Evolutionary conservation across 2,888 invertebrate genomes (phyloP).

Genomic region (Brachyptera risi): DNA sequence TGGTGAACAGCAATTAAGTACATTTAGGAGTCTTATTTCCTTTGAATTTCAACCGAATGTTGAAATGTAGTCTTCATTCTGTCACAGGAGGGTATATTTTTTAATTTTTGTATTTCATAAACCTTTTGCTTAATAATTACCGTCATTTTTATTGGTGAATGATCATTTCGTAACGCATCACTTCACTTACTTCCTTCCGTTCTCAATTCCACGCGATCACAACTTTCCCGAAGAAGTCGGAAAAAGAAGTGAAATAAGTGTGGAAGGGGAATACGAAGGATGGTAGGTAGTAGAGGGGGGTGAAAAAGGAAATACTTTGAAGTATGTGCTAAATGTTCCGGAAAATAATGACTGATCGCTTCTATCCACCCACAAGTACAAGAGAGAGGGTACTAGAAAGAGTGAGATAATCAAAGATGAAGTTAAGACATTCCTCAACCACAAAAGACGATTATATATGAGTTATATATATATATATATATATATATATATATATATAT

Average conservation of each 20-base stretch:
- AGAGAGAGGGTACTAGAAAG: constrained; percentile 5
- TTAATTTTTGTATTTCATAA: constrained; percentile 17
- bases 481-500: too few relatives aligned
- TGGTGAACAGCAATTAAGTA: too few relatives aligned
- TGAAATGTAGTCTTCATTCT: too few relatives aligned
- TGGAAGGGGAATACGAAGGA: too few relatives aligned
- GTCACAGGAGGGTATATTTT: neutral
- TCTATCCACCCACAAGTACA: constrained; percentile 39
- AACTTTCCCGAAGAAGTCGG: constrained; percentile 20
- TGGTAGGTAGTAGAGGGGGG: constrained; percentile 34
- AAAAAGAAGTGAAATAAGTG: constrained; percentile 22
- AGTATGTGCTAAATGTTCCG: constrained; percentile 51
- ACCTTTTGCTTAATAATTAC: constrained; percentile 17
- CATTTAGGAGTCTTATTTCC: too few relatives aligned
- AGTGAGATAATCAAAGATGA: constrained; percentile 12
- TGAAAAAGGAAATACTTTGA: constrained; percentile 44
- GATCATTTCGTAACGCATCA: constrained; percentile 21
- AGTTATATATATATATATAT: too few relatives aligned
- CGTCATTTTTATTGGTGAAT: constrained; percentile 11
- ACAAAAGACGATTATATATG: too few relatives aligned
- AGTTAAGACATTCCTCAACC: constrained; percentile 20
- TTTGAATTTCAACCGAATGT: too few relatives aligned
- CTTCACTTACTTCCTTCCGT: constrained; percentile 18
- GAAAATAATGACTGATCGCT: constrained; percentile 53
- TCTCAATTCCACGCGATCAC: constrained; percentile 21